Evolutionary conservation across 2,888 invertebrate genomes (phyloP).

Genomic region (Netelia fuscicornis): DNA sequence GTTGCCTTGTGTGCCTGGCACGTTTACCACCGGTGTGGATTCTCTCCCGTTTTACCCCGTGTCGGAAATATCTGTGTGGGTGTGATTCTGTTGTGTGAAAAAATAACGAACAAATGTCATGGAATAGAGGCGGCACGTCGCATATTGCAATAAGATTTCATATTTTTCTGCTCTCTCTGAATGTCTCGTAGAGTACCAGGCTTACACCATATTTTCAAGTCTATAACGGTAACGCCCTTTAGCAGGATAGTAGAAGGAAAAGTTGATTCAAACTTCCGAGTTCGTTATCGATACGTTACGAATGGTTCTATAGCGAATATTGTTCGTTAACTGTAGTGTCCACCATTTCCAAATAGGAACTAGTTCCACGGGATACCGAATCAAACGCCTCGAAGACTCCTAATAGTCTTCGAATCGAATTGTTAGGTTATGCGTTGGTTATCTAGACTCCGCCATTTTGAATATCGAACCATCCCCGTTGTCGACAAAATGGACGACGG

Average conservation of each 20-base stretch:
- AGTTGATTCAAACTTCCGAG: not conserved
- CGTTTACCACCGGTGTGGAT: constrained; percentile 28
- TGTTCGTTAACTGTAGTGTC: no score
- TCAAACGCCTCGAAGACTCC: no score
- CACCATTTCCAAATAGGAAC: no score
- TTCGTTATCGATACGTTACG: not conserved
- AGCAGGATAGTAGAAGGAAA: not conserved
- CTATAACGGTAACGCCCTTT: not conserved
- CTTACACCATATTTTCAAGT: not conserved
- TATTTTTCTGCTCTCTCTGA: constrained; percentile 13
- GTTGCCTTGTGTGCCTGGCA: constrained; percentile 28
- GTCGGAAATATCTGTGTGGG: not conserved
- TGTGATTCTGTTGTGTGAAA: constrained; percentile 18
- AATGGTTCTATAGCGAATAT: not conserved
- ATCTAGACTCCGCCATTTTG: no score
- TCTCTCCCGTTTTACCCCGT: constrained; percentile 6
- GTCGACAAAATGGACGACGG: no score
- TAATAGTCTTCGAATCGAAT: no score
- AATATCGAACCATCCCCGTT: no score
- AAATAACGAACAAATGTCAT: constrained; percentile 61
- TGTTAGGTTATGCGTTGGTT: no score
- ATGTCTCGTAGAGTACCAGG: not conserved
- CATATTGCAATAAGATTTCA: constrained; percentile 60
- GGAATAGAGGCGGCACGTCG: constrained; percentile 56
- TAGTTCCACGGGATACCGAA: no score